phyloP scores from a whole-genome alignment of 1,140 invertebrate genomes.

The Drosophila nigromelanica region DNA sequence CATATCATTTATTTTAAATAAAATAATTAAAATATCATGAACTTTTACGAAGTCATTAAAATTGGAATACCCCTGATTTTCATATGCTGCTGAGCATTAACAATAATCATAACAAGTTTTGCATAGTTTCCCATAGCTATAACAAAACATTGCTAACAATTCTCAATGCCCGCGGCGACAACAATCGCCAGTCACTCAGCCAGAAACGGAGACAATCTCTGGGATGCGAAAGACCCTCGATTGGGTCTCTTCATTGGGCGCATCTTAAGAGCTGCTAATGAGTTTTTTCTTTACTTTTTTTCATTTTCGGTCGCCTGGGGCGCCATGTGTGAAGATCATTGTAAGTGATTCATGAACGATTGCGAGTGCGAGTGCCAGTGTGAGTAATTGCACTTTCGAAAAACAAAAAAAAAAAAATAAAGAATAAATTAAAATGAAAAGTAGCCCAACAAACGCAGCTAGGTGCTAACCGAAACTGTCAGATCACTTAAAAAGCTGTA shows the following conservation, averaged over 20 bases:
- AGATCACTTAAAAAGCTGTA: slow-evolving; percentile 7
- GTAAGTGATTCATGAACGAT: slow-evolving; percentile 35
- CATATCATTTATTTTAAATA: too few relatives aligned
- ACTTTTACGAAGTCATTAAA: neutral
- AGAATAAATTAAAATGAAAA: slow-evolving; percentile 16
- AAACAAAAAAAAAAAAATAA: slow-evolving; percentile 20
- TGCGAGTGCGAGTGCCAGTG: slow-evolving; percentile 5
- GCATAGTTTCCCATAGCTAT: slow-evolving; percentile 60
- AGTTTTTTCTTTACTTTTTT: slow-evolving; percentile 53
- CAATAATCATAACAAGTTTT: slow-evolving; percentile 71
- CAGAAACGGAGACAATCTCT: slow-evolving; percentile 25
- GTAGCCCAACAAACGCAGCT: neutral
- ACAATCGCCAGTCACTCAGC: slow-evolving; percentile 34
- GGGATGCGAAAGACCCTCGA: slow-evolving; percentile 14
- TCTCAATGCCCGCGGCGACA: slow-evolving; percentile 56
- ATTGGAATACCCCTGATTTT: neutral
- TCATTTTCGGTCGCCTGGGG: slow-evolving; percentile 3
- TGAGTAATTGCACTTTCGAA: slow-evolving; percentile 37
- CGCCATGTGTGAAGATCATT: slow-evolving; percentile 34
- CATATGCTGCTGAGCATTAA: slow-evolving; percentile 27
- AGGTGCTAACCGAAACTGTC: slow-evolving; percentile 19
- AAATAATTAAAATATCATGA: too few relatives aligned
- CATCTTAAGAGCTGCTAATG: slow-evolving; percentile 59
- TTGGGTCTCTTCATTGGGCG: slow-evolving; percentile 25
- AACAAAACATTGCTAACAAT: slow-evolving; percentile 56